phyloP scores from a whole-genome alignment of 1,140 invertebrate species.

The Ericerus pela region DNA sequence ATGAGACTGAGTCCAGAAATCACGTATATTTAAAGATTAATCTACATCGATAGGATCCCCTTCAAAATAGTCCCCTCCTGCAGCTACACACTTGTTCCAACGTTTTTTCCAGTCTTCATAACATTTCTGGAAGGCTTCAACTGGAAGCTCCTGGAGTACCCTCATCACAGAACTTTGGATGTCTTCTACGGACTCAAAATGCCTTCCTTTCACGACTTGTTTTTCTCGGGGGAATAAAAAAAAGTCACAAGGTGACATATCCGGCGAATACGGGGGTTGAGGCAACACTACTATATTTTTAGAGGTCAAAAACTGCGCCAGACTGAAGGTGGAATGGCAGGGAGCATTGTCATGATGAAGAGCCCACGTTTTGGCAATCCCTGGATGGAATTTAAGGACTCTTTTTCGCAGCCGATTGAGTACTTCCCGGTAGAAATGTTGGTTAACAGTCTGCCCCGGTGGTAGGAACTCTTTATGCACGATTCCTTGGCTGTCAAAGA shows the following conservation, averaged over 20 bases:
- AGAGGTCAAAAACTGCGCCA: conserved; percentile 21
- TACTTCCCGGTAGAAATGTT: neutral
- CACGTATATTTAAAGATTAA: conserved; percentile 13
- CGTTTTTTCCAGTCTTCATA: conserved; percentile 15
- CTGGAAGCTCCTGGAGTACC: conserved; percentile 9
- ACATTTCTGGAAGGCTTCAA: conserved; percentile 27
- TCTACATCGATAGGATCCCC: conserved; percentile 36
- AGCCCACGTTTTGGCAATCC: conserved; percentile 17
- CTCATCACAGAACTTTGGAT: conserved; percentile 16
- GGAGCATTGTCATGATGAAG: conserved; percentile 29
- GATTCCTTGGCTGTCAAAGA: conserved; percentile 25
- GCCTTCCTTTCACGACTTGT: conserved; percentile 16
- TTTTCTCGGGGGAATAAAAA: conserved; percentile 25
- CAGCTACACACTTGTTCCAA: conserved; percentile 28
- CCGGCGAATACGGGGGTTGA: conserved; percentile 27
- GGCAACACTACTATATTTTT: conserved; percentile 22
- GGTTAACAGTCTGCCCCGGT: conserved; percentile 18
- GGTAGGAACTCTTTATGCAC: conserved; percentile 10
- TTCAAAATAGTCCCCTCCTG: conserved; percentile 37
- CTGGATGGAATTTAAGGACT: neutral
- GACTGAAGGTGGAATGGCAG: conserved; percentile 21
- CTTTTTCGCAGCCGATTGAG: neutral
- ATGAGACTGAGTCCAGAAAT: no score
- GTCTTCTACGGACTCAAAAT: conserved; percentile 21
- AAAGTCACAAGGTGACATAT: conserved; percentile 28